These are phyloP conservation scores for Acanthoscelides obtectus DNA, from an alignment of 2,888 invertebrate genomes.

Conservation along the genomic window DNA sequence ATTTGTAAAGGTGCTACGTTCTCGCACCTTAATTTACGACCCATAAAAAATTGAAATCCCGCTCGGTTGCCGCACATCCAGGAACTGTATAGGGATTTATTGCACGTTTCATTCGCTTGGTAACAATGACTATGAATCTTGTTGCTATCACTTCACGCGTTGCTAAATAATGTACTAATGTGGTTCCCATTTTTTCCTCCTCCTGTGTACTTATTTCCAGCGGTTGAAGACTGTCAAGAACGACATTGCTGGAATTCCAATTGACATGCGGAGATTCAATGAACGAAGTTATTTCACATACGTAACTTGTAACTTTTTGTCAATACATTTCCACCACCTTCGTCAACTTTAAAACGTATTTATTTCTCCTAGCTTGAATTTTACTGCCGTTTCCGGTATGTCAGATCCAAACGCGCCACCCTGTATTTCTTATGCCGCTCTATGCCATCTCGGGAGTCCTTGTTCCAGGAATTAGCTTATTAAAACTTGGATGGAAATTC, in stretches of 20 bases:
- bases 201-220: too few species aligned
- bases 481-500: background rate
- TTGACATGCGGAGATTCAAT: too few species aligned
- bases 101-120: background rate
- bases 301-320: too few species aligned
- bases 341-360: too few species aligned
- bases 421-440: background rate
- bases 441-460: background rate
- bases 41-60: background rate
- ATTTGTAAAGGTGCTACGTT: background rate
- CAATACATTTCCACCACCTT: too few species aligned
- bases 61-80: background rate
- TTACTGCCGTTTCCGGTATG: too few species aligned
- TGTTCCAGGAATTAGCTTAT: background rate
- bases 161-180: background rate
- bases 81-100: background rate
- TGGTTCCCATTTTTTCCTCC: too few species aligned
- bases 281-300: too few species aligned
- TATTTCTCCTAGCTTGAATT: too few species aligned
- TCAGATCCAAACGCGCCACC: too few species aligned
- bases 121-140: background rate
- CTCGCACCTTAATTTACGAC: background rate
- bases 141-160: background rate
- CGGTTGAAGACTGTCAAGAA: too few species aligned
- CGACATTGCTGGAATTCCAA: too few species aligned